A percentile compares a stretch with the other conserved stretches of the same genome.
Conservation (phyloP, 2,888 invertebrate species). For the Drosophila subquinaria region DNA sequence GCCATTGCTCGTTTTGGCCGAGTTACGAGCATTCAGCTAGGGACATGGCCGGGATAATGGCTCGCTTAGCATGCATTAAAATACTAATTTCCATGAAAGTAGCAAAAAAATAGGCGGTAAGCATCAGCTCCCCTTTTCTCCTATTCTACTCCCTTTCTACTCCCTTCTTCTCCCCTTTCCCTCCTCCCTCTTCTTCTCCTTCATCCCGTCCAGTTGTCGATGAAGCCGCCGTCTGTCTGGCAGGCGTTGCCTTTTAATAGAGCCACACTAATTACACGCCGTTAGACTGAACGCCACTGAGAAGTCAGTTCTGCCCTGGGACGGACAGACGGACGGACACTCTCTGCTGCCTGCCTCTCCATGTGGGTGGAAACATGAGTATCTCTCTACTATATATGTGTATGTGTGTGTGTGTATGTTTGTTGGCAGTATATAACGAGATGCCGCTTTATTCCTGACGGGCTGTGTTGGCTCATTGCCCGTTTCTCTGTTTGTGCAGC, state of each 20-base stretch:
- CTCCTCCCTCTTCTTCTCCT: neutral
- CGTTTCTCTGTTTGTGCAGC: constrained; percentile 44
- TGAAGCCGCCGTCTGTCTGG: constrained; percentile 36
- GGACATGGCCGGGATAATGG: constrained; percentile 74
- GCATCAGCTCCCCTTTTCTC: neutral
- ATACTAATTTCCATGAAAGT: constrained; percentile 79
- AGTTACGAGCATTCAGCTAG: constrained; percentile 39
- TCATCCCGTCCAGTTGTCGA: constrained; percentile 8
- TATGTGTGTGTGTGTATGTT: neutral
- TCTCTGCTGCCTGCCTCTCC: constrained; percentile 6
- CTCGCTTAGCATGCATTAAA: constrained; percentile 81
- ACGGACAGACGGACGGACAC: constrained; percentile 5
- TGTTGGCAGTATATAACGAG: constrained; percentile 33
- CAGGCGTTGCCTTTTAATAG: constrained; percentile 80
- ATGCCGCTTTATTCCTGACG: constrained; percentile 35
- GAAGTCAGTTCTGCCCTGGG: constrained; percentile 44
- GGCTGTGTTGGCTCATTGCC: constrained; percentile 55
- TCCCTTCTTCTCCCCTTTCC: neutral
- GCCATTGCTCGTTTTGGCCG: constrained; percentile 43
- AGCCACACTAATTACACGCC: constrained; percentile 82
- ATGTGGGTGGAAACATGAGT: constrained; percentile 16
- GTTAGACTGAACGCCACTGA: constrained; percentile 72
- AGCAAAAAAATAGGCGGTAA: constrained; percentile 63
- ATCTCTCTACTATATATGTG: neutral
- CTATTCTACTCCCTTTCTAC: neutral